phyloP scores from a whole-genome alignment of 2,888 invertebrate species.

The Geophilus truncorum region DNA sequence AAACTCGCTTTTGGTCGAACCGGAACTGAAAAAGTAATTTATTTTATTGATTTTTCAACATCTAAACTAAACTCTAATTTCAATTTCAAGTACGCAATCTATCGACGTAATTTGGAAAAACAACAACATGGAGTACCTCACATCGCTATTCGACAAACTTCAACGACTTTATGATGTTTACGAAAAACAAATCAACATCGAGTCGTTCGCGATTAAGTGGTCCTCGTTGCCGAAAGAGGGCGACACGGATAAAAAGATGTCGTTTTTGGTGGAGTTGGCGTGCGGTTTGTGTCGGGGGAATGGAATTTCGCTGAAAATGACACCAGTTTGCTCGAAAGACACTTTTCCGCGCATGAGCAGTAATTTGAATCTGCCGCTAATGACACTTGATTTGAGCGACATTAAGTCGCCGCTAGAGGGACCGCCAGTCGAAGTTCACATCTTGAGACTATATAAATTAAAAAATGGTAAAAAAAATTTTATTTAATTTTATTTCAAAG shows the following conservation, averaged over 20 bases:
- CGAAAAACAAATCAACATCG: neutral
- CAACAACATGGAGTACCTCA: neutral
- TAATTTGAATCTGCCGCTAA: neutral
- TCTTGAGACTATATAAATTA: neutral
- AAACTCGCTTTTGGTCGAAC: too few species aligned
- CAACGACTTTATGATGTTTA: neutral
- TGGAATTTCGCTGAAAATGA: neutral
- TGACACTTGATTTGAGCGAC: neutral
- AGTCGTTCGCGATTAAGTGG: neutral
- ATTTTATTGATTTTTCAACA: neutral
- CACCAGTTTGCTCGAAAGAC: neutral
- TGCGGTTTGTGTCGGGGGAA: neutral
- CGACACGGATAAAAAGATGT: too few species aligned
- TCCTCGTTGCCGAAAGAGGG: neutral
- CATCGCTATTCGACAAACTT: neutral
- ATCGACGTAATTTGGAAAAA: neutral
- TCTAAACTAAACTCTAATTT: too few species aligned
- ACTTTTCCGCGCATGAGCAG: neutral
- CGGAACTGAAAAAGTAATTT: neutral
- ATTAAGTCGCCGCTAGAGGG: neutral
- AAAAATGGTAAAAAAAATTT: neutral
- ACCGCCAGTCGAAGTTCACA: neutral
- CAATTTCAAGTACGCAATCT: too few species aligned
- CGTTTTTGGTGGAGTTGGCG: too few species aligned
- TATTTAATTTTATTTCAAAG: neutral